phyloP scores from a whole-genome alignment of 2,888 invertebrate species.

The Aplocera efformata region DNA sequence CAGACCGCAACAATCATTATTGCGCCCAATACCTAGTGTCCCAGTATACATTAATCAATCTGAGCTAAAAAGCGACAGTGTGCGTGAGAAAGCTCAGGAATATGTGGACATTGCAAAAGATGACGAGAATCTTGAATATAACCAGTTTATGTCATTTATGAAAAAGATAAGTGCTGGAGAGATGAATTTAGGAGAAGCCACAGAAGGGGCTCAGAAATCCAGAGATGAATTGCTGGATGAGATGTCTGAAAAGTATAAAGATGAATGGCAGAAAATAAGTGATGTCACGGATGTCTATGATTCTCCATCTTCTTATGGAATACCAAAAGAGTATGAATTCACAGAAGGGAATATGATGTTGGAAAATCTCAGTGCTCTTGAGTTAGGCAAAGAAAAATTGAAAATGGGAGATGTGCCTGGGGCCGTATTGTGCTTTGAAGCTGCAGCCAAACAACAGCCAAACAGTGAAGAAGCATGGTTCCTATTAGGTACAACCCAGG shows the following conservation, averaged over 20 bases:
- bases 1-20: constrained; percentile 42
- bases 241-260: constrained; percentile 83
- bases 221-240: constrained; percentile 70
- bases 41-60: constrained; percentile 66
- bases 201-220: constrained; percentile 58
- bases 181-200: constrained; percentile 73
- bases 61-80: constrained; percentile 54
- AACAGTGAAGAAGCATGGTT: constrained; percentile 92
- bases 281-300: constrained; percentile 85
- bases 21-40: constrained; percentile 47
- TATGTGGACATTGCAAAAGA: constrained; percentile 78
- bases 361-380: constrained; percentile 87
- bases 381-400: constrained; percentile 91
- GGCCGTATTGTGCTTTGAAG: constrained; percentile 97
- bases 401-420: constrained; percentile 95
- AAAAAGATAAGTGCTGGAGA: constrained; percentile 86
- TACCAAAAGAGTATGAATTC: constrained; percentile 86
- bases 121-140: constrained; percentile 86
- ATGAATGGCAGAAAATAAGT: constrained; percentile 90
- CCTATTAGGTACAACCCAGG: constrained; percentile 93
- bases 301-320: constrained; percentile 71
- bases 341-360: constrained; percentile 92
- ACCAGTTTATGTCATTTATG: constrained; percentile 93
- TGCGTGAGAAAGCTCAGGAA: constrained; percentile 79
- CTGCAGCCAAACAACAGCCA: constrained; percentile 92